A percentile compares a stretch with the other conserved stretches of the same genome.
phyloP scores from a whole-genome alignment of 2,888 invertebrate genomes.

The Dryococelus australis region DNA sequence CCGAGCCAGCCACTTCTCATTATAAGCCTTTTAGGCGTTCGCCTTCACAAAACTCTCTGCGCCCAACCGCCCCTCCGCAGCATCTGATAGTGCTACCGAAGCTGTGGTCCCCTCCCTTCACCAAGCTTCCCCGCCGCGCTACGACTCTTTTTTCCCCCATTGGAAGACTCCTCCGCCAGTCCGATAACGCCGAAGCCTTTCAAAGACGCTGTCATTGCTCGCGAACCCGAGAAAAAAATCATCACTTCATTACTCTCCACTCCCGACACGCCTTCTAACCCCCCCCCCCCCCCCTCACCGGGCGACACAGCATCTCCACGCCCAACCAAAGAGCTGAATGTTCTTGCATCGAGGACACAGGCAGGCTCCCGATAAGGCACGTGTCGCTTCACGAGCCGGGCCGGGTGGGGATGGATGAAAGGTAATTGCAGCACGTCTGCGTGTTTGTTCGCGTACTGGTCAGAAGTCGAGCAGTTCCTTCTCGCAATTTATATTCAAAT shows the following conservation, averaged over 20 bases:
- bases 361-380: neutral
- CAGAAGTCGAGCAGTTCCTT: neutral
- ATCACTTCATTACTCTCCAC: slow-evolving; percentile 16
- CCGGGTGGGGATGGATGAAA: neutral
- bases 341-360: neutral
- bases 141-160: neutral
- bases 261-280: neutral
- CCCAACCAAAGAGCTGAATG: neutral
- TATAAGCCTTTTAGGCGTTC: neutral
- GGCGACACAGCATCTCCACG: neutral
- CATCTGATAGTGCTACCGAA: neutral
- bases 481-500: neutral
- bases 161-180: neutral
- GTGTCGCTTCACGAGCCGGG: neutral
- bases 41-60: neutral
- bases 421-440: neutral
- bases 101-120: neutral
- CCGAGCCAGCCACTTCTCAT: neutral
- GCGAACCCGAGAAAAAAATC: neutral
- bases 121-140: neutral
- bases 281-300: no score
- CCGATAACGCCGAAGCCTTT: neutral
- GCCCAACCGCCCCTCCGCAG: neutral
- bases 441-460: neutral
- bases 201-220: neutral